Conservation (phyloP, 2,797 vertebrate genomes). For the Epinephelus awoara region DNA sequence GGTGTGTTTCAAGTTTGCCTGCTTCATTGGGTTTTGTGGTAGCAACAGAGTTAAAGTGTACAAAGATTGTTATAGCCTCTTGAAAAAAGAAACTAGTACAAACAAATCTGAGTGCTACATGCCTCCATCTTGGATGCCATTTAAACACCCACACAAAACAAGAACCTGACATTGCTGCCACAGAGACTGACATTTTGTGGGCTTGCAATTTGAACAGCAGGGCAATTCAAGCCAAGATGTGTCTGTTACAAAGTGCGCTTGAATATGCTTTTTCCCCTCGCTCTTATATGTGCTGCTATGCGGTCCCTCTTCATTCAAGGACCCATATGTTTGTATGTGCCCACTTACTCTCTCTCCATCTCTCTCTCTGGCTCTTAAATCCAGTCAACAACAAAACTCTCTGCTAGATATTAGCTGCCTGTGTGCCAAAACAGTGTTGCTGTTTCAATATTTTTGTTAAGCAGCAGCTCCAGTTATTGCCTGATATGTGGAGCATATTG, state of each 20-base stretch:
- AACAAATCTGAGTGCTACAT: slow-evolving; percentile 32
- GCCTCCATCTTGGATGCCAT: slow-evolving; percentile 48
- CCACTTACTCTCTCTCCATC: slow-evolving; percentile 9
- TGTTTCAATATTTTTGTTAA: slow-evolving; percentile 10
- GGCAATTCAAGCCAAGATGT: slow-evolving; percentile 52
- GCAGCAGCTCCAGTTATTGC: slow-evolving; percentile 2
- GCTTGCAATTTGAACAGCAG: slow-evolving; percentile 56
- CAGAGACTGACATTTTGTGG: slow-evolving; percentile 53
- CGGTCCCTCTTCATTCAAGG: slow-evolving; percentile 49
- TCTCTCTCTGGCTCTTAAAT: slow-evolving; percentile 28
- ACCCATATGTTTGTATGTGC: slow-evolving; percentile 31
- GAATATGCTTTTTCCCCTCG: slow-evolving; percentile 13
- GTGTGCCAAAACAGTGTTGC: not conserved
- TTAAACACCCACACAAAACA: slow-evolving; percentile 51
- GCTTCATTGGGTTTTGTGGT: slow-evolving; percentile 7
- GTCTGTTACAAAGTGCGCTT: slow-evolving; percentile 29
- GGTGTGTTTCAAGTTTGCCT: slow-evolving; percentile 3
- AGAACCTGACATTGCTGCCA: slow-evolving; percentile 42
- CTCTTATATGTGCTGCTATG: slow-evolving; percentile 19
- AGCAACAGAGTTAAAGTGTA: slow-evolving; percentile 10
- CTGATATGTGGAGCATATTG: slow-evolving; percentile 28
- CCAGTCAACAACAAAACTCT: slow-evolving; percentile 35
- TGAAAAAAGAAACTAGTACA: not conserved
- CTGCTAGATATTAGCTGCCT: slow-evolving; percentile 4
- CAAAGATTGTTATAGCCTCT: slow-evolving; percentile 27